Percentiles rank a stretch among this genome's conserved stretches.
These are phyloP conservation scores for Calephelis perditalis DNA, from an alignment of 2,888 invertebrate species.

Conservation along the genomic window DNA sequence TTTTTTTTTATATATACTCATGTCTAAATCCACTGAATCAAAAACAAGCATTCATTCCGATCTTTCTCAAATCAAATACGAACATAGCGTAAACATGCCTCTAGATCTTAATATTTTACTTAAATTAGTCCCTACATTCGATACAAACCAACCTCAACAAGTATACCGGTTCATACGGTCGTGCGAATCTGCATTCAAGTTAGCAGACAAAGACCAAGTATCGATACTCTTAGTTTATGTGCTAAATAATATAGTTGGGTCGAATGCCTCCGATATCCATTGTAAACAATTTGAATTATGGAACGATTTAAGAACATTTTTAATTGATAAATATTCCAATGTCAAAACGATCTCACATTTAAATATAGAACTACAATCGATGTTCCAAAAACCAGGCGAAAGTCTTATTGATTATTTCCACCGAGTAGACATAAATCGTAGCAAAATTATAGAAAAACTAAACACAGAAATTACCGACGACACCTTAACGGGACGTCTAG, in stretches of 20 bases:
- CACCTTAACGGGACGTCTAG: conserved; percentile 25
- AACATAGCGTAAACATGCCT: conserved; percentile 30
- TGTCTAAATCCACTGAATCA: background rate
- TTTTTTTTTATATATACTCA: background rate
- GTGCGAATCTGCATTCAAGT: conserved; percentile 21
- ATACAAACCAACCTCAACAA: conserved; percentile 21
- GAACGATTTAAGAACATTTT: conserved; percentile 21
- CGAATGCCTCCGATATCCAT: conserved; percentile 23
- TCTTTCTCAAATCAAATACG: conserved; percentile 26
- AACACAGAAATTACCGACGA: conserved; percentile 26
- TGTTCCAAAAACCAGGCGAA: conserved; percentile 35
- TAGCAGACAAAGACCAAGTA: conserved; percentile 15
- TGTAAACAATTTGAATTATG: conserved; percentile 22
- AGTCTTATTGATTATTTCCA: conserved; percentile 33
- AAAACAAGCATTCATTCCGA: background rate
- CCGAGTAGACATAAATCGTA: conserved; percentile 30
- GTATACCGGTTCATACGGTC: conserved; percentile 25
- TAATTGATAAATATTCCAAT: conserved; percentile 33
- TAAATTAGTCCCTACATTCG: conserved; percentile 23
- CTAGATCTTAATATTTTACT: conserved; percentile 8
- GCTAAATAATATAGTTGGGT: conserved; percentile 21
- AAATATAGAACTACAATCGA: conserved; percentile 31
- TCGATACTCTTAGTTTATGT: conserved; percentile 18
- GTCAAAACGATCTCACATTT: conserved; percentile 33
- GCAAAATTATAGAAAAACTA: conserved; percentile 35